A percentile compares a stretch with the other conserved stretches of the same genome.
phyloP scores from a whole-genome alignment of 1,140 invertebrate species.

The Drosophila repleta region DNA sequence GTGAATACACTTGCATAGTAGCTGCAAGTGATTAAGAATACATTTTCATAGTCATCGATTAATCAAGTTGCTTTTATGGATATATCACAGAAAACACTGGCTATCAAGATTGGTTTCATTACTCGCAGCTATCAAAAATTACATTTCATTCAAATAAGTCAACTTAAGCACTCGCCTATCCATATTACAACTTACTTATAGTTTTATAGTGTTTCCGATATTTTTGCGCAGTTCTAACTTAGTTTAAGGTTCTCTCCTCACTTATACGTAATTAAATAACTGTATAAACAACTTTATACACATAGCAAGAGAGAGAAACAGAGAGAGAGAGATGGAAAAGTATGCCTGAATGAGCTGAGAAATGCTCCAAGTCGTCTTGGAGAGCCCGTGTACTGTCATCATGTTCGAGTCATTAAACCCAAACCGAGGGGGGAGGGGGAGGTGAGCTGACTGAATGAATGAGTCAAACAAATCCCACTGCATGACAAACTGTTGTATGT shows the following conservation, averaged over 20 bases:
- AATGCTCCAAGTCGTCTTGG: conserved; percentile 15
- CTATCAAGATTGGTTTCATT: conserved; percentile 16
- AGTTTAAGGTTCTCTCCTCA: neutral
- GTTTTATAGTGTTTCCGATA: conserved; percentile 16
- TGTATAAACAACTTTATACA: conserved; percentile 20
- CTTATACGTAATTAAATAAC: conserved; percentile 28
- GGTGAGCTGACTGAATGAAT: conserved; percentile 22
- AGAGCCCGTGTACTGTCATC: conserved; percentile 17
- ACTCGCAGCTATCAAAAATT: neutral
- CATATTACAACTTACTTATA: conserved; percentile 18
- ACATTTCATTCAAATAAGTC: conserved; percentile 2
- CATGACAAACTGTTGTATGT: conserved; percentile 48
- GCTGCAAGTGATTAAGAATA: conserved; percentile 4
- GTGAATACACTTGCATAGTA: conserved; percentile 8
- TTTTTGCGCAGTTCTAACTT: neutral
- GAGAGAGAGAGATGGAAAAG: neutral
- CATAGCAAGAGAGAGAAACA: neutral
- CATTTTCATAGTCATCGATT: conserved; percentile 3
- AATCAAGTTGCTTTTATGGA: conserved; percentile 39
- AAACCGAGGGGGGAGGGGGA: neutral
- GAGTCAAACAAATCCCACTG: conserved; percentile 55
- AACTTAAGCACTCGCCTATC: conserved; percentile 14
- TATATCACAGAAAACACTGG: conserved; percentile 73
- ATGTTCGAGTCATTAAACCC: conserved; percentile 71
- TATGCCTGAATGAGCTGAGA: conserved; percentile 6